Percentiles rank a stretch among this genome's conserved stretches.
Conservation (phyloP, 1,140 invertebrate genomes). For the Trachymyrmex septentrionalis region DNA sequence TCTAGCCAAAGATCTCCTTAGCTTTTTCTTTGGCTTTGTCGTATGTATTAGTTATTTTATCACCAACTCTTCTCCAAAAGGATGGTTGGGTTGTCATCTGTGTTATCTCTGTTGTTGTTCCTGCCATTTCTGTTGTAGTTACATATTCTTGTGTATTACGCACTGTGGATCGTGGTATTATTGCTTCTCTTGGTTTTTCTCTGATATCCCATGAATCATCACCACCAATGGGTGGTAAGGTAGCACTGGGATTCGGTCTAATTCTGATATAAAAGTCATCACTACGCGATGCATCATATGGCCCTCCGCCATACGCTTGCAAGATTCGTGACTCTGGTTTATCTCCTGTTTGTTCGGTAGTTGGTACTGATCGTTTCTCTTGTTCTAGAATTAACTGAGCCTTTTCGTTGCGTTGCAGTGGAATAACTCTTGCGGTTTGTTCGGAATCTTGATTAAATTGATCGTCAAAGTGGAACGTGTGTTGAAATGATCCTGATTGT, state of each 20-base stretch:
- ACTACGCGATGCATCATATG: conserved; percentile 71
- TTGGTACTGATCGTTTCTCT: background rate
- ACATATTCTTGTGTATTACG: background rate
- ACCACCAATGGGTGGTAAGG: conserved; percentile 68
- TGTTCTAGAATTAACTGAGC: background rate
- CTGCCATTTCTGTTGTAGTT: conserved; percentile 34
- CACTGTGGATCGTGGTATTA: conserved; percentile 41
- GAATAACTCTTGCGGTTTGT: background rate
- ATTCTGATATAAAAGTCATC: conserved; percentile 75
- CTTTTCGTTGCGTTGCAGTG: conserved; percentile 20
- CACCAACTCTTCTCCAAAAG: conserved; percentile 87
- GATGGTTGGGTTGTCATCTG: conserved; percentile 79
- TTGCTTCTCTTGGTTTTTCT: conserved; percentile 72
- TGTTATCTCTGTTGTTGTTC: conserved; percentile 32
- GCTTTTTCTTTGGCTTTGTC: conserved; percentile 87
- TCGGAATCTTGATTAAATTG: conserved; percentile 24
- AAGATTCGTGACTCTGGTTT: conserved; percentile 75
- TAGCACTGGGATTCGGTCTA: conserved; percentile 78
- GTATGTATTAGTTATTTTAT: conserved; percentile 84
- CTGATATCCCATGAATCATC: conserved; percentile 78
- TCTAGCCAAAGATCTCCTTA: conserved; percentile 85
- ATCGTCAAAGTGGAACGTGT: conserved; percentile 3
- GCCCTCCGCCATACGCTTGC: conserved; percentile 80
- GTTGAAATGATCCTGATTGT: conserved; percentile 46
- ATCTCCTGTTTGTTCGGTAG: conserved; percentile 27